A percentile compares a stretch with the other conserved stretches of the same genome.
Evolutionary conservation across 2,113 vertebrate species (phyloP).

Genomic region (Cyanoderma ruficeps): DNA sequence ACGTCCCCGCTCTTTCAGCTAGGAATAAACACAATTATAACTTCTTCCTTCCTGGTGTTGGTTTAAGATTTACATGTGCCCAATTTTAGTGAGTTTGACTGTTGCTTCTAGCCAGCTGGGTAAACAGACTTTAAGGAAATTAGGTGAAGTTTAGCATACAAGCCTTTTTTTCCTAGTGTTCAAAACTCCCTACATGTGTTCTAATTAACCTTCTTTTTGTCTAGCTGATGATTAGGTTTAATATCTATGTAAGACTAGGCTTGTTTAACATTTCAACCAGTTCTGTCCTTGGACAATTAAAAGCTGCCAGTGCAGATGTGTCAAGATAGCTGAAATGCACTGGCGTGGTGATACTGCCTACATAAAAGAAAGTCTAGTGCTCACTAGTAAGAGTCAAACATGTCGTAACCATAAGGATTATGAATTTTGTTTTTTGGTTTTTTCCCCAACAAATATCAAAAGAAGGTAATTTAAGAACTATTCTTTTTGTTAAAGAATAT

Average conservation of each 20-base stretch:
- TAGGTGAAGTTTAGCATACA: conserved; percentile 1
- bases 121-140: conserved; percentile 53
- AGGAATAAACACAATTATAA: conserved; percentile 63
- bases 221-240: conserved; percentile 16
- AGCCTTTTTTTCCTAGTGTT: not conserved
- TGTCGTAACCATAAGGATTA: not conserved
- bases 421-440: not conserved
- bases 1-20: conserved; percentile 45
- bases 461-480: not conserved
- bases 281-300: conserved; percentile 8
- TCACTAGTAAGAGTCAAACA: not conserved
- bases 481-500: not conserved
- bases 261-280: conserved; percentile 10
- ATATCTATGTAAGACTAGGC: not conserved
- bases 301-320: not conserved
- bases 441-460: not conserved
- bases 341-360: not conserved
- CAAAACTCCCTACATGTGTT: conserved; percentile 40
- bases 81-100: conserved; percentile 22
- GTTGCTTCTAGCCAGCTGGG: conserved; percentile 43
- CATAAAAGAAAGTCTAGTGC: not conserved
- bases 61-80: conserved; percentile 48
- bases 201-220: conserved; percentile 50
- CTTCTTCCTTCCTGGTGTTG: conserved; percentile 58
- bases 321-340: not conserved